Evolutionary conservation across 2,888 invertebrate genomes (phyloP).

Genomic region (Steinernema carpocapsae): DNA sequence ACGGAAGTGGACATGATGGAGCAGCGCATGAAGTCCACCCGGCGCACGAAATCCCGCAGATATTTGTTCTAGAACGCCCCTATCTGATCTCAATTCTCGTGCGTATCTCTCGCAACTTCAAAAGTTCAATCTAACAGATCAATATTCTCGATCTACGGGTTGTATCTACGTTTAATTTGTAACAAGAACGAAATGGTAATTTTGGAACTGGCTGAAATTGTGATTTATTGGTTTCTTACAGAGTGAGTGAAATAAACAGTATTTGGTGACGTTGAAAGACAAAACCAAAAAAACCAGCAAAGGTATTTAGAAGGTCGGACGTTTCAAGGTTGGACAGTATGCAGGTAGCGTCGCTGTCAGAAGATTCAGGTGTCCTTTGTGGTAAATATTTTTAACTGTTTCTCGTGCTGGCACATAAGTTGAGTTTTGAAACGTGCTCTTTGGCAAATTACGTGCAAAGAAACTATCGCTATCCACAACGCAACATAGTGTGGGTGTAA

Average conservation of each 20-base stretch:
- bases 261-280: not conserved
- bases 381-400: too few species aligned
- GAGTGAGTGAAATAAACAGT: not conserved
- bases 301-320: not conserved
- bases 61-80: not conserved
- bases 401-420: too few species aligned
- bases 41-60: not conserved
- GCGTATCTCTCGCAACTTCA: too few species aligned
- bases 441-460: too few species aligned
- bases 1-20: constrained; percentile 17
- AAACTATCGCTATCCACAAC: too few species aligned
- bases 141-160: constrained; percentile 24
- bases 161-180: not conserved
- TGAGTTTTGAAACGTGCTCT: too few species aligned
- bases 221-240: not conserved
- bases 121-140: not conserved
- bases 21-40: not conserved
- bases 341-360: too few species aligned
- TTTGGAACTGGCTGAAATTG: not conserved
- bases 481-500: too few species aligned
- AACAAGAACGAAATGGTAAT: not conserved
- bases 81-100: not conserved
- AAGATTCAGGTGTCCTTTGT: too few species aligned
- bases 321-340: too few species aligned
- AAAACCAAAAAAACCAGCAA: not conserved